Percentiles rank a stretch among this genome's conserved stretches.
These are phyloP conservation scores for Punctoribates punctum DNA, from an alignment of 2,888 invertebrate species.

Conservation along the genomic window DNA sequence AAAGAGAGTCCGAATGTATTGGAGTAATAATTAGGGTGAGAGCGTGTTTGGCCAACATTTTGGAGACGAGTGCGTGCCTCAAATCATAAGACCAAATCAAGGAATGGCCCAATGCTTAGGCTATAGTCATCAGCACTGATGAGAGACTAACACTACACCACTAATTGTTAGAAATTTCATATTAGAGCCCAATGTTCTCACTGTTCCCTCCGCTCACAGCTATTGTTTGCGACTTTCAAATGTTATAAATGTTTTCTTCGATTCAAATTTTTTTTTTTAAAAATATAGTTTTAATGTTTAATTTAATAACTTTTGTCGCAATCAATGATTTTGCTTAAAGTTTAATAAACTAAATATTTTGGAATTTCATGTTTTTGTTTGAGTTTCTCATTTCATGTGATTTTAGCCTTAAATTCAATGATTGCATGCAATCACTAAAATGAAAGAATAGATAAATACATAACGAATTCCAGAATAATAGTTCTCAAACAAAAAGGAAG, in stretches of 20 bases:
- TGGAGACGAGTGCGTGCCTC: background rate
- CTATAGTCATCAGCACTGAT: conserved; percentile 12
- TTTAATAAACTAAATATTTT: too few species aligned
- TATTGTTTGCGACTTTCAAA: too few species aligned
- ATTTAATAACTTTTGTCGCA: too few species aligned
- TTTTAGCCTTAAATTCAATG: background rate
- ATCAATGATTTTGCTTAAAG: too few species aligned
- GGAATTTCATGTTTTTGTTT: background rate
- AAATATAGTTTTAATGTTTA: too few species aligned
- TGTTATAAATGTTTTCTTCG: too few species aligned
- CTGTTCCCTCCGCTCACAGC: too few species aligned
- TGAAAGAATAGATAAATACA: background rate
- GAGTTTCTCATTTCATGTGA: conserved; percentile 3
- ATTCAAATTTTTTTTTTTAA: too few species aligned
- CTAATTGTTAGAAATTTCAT: background rate
- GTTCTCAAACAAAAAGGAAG: background rate
- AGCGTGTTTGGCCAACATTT: conserved; percentile 26
- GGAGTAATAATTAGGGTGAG: conserved; percentile 2
- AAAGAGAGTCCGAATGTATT: background rate
- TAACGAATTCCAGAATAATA: background rate
- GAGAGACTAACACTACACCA: background rate
- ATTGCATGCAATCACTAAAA: conserved; percentile 5
- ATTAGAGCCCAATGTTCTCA: too few species aligned
- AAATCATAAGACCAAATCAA: conserved; percentile 29
- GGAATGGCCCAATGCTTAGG: conserved; percentile 26